Percentiles rank a stretch among this genome's conserved stretches.
phyloP scores from a whole-genome alignment of 2,888 invertebrate species.

The Troides helena region DNA sequence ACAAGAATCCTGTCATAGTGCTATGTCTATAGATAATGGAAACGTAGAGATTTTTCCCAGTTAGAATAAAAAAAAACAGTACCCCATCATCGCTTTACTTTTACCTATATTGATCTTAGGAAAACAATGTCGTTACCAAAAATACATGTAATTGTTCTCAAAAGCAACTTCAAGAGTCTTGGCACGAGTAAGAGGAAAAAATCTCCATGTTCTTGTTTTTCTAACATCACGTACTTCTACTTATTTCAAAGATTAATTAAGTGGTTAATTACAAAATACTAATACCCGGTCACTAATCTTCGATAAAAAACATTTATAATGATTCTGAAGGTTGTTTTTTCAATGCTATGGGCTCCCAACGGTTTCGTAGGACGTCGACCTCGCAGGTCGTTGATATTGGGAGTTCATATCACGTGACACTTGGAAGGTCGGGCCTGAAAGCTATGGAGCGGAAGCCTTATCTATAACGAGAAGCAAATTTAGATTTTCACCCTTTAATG shows the following conservation, averaged over 20 bases:
- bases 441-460: slow-evolving; percentile 11
- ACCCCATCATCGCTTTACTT: too few relatives aligned
- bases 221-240: background rate
- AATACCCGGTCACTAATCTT: background rate
- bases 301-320: background rate
- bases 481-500: slow-evolving; percentile 13
- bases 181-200: too few relatives aligned
- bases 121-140: too few relatives aligned
- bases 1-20: too few relatives aligned
- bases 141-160: too few relatives aligned
- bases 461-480: slow-evolving; percentile 6
- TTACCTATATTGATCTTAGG: too few relatives aligned
- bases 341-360: slow-evolving; percentile 1
- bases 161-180: too few relatives aligned
- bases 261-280: background rate
- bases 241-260: background rate
- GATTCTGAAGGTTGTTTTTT: slow-evolving; percentile 10
- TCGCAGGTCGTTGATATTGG: slow-evolving; percentile 18
- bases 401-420: slow-evolving; percentile 12
- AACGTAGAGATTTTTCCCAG: too few relatives aligned
- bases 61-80: too few relatives aligned
- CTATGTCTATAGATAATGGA: too few relatives aligned
- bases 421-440: slow-evolving; percentile 13
- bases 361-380: slow-evolving; percentile 8
- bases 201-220: too few relatives aligned